phyloP scores from a whole-genome alignment of 2,888 invertebrate genomes.

The Patella ulyssiponensis region DNA sequence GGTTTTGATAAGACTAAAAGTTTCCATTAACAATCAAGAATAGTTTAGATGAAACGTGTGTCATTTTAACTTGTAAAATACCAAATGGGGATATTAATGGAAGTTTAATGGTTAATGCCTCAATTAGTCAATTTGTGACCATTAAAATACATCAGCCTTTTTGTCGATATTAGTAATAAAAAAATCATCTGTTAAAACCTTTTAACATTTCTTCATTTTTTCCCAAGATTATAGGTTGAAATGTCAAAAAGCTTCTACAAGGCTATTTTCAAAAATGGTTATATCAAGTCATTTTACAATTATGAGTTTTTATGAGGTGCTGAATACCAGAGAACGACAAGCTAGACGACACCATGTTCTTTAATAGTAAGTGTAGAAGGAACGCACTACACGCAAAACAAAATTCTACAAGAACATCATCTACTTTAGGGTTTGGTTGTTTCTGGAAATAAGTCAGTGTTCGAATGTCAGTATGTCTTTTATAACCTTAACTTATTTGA shows the following conservation, averaged over 20 bases:
- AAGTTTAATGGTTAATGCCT: neutral
- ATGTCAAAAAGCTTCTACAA: conserved; percentile 8
- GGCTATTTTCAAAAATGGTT: too few relatives aligned
- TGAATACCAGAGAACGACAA: too few relatives aligned
- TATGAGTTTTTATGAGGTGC: too few relatives aligned
- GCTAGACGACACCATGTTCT: too few relatives aligned
- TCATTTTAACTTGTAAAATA: conserved; percentile 5
- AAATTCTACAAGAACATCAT: too few relatives aligned
- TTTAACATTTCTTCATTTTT: neutral
- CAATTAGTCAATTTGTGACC: conserved; percentile 6
- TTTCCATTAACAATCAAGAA: neutral
- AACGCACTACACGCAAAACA: too few relatives aligned
- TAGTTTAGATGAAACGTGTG: conserved; percentile 1
- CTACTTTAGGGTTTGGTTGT: too few relatives aligned
- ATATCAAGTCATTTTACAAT: too few relatives aligned
- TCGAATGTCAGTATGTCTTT: too few relatives aligned
- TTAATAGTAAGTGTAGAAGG: too few relatives aligned
- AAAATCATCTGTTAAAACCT: conserved; percentile 6
- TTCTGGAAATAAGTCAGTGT: too few relatives aligned
- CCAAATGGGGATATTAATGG: conserved; percentile 4
- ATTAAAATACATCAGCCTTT: conserved; percentile 2
- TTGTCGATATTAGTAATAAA: neutral
- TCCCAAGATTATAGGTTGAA: neutral
- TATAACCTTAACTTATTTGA: too few relatives aligned
- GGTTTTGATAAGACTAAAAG: neutral